These are phyloP conservation scores for Oeneis ivallda DNA, from an alignment of 2,888 invertebrate genomes.

Conservation along the genomic window DNA sequence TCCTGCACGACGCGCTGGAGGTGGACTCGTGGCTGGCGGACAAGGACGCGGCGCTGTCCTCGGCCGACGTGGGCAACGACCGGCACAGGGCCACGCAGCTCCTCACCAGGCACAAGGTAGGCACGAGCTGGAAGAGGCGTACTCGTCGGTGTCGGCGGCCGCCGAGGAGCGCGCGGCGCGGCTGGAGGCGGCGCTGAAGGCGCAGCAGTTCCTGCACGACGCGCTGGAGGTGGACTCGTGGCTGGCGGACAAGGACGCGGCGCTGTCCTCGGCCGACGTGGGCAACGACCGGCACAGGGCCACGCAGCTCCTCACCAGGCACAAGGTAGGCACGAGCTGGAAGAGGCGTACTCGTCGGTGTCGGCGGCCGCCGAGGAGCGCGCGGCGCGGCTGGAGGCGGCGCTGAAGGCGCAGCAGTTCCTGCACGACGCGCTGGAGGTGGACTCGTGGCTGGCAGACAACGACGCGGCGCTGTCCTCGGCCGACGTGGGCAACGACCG, in stretches of 20 bases:
- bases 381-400: constrained; percentile 90
- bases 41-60: constrained; percentile 89
- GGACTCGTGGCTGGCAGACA: constrained; percentile 95
- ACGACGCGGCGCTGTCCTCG: constrained; percentile 89
- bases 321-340: constrained; percentile 89
- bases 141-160: constrained; percentile 87
- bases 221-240: constrained; percentile 96
- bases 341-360: constrained; percentile 88
- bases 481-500: constrained; percentile 94
- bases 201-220: constrained; percentile 96
- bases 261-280: constrained; percentile 90
- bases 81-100: constrained; percentile 95
- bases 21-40: constrained; percentile 97
- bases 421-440: constrained; percentile 95
- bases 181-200: constrained; percentile 92
- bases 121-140: constrained; percentile 85
- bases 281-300: constrained; percentile 95
- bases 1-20: constrained; percentile 94
- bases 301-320: constrained; percentile 95
- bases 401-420: constrained; percentile 94
- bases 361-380: constrained; percentile 86
- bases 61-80: constrained; percentile 94
- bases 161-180: constrained; percentile 87
- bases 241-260: constrained; percentile 93
- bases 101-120: constrained; percentile 95